phyloP scores from a whole-genome alignment of 2,888 invertebrate genomes.

The Polietes domitor region DNA sequence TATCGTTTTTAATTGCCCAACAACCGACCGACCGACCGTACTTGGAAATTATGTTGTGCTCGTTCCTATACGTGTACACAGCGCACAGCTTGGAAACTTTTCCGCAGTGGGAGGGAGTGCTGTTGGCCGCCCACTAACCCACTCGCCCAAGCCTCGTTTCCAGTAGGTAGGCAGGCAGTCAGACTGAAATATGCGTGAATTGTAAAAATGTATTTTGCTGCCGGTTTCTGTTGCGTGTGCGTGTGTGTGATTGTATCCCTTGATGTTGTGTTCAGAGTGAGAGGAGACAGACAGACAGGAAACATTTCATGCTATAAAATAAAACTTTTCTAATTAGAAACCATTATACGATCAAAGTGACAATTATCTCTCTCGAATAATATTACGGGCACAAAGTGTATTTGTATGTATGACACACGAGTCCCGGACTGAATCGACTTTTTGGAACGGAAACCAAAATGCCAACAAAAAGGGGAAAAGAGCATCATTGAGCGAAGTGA shows the following conservation, averaged over 20 bases:
- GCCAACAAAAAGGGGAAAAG: background rate
- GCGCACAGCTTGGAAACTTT: background rate
- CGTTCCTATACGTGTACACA: background rate
- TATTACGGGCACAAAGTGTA: constrained; percentile 24
- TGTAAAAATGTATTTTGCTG: constrained; percentile 5
- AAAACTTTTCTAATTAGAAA: constrained; percentile 78
- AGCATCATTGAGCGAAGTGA: background rate
- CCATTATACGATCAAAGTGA: constrained; percentile 78
- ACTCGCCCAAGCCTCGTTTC: too few relatives aligned
- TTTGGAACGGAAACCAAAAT: constrained; percentile 9
- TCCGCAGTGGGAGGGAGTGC: background rate
- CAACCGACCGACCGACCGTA: background rate
- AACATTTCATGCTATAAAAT: constrained; percentile 68
- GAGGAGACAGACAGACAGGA: constrained; percentile 35
- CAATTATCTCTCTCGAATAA: constrained; percentile 72
- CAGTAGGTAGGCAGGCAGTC: background rate
- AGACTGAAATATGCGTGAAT: background rate
- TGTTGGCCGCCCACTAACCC: background rate
- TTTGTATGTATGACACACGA: constrained; percentile 13
- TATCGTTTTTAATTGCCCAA: constrained; percentile 58
- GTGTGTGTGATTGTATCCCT: background rate
- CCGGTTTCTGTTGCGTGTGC: background rate
- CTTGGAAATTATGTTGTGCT: constrained; percentile 25
- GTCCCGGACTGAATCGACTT: background rate
- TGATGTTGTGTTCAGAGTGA: background rate